phyloP scores from a whole-genome alignment of 1,140 invertebrate genomes.

The Lasaia peninsularis region DNA sequence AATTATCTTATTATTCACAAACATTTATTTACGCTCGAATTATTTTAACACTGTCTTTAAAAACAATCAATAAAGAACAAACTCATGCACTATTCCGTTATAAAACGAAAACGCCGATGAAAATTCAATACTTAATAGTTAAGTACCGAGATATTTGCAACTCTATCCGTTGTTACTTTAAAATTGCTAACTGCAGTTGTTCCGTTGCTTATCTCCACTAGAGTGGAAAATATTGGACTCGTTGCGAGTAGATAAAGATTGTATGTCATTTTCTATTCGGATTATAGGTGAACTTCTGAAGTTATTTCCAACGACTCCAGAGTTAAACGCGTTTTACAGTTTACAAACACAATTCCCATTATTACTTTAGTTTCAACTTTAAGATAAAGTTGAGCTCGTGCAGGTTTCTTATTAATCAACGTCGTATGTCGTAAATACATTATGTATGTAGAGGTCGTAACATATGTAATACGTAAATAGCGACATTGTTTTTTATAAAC shows the following conservation, averaged over 20 bases:
- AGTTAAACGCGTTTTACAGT: not conserved
- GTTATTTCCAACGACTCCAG: slow-evolving; percentile 6
- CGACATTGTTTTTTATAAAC: no score
- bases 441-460: no score
- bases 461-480: no score
- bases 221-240: slow-evolving; percentile 28
- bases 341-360: not conserved
- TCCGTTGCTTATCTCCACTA: slow-evolving; percentile 32
- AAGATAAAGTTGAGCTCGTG: not conserved
- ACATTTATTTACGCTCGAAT: no score
- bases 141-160: slow-evolving; percentile 22
- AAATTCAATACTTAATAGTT: slow-evolving; percentile 2
- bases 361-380: not conserved
- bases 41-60: no score
- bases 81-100: not conserved
- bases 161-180: slow-evolving; percentile 35
- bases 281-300: slow-evolving; percentile 13
- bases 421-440: no score
- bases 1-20: no score
- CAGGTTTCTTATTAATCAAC: not conserved
- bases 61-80: no score
- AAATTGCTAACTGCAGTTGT: slow-evolving; percentile 39
- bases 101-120: slow-evolving; percentile 2
- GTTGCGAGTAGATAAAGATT: slow-evolving; percentile 21
- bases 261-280: slow-evolving; percentile 17